These are phyloP conservation scores for Damaliscus lunatus DNA, from an alignment of 2,113 vertebrate genomes.

Conservation along the genomic window DNA sequence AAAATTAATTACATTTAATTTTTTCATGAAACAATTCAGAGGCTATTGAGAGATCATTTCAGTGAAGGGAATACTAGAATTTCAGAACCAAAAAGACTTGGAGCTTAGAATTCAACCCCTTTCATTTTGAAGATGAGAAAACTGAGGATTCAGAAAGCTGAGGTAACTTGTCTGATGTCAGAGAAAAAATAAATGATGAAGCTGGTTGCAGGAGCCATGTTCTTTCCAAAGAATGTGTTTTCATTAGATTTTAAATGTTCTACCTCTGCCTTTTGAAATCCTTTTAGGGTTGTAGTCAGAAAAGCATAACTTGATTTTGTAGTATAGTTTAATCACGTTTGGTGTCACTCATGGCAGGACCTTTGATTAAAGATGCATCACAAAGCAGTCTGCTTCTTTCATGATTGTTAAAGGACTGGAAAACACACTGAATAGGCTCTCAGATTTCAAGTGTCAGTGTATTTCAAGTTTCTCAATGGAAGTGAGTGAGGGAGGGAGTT, in stretches of 20 bases:
- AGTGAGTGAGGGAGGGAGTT: not conserved
- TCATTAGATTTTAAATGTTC: slow-evolving; percentile 29
- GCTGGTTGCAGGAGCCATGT: not conserved
- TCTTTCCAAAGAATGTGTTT: not conserved
- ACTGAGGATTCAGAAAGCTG: not conserved
- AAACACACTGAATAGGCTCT: slow-evolving; percentile 3
- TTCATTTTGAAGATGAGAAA: slow-evolving; percentile 27
- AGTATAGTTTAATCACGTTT: not conserved
- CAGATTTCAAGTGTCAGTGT: slow-evolving; percentile 36
- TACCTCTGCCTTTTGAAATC: not conserved
- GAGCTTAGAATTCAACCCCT: not conserved
- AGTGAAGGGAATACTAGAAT: slow-evolving; percentile 5
- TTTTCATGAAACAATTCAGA: slow-evolving; percentile 16
- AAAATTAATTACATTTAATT: slow-evolving; percentile 20
- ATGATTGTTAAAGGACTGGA: slow-evolving; percentile 29
- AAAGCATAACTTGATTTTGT: not conserved
- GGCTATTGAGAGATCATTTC: slow-evolving; percentile 1
- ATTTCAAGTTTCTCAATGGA: slow-evolving; percentile 29
- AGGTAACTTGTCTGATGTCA: slow-evolving; percentile 7
- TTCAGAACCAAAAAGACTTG: not conserved
- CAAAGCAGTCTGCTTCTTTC: not conserved
- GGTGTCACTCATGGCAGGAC: not conserved
- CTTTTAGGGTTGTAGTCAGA: not conserved
- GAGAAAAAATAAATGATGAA: not conserved
- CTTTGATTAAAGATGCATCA: slow-evolving; percentile 38